Base-by-base conservation (phyloP, 2,113 vertebrate species). In the Rhegmatorhina hoffmannsi region DNA sequence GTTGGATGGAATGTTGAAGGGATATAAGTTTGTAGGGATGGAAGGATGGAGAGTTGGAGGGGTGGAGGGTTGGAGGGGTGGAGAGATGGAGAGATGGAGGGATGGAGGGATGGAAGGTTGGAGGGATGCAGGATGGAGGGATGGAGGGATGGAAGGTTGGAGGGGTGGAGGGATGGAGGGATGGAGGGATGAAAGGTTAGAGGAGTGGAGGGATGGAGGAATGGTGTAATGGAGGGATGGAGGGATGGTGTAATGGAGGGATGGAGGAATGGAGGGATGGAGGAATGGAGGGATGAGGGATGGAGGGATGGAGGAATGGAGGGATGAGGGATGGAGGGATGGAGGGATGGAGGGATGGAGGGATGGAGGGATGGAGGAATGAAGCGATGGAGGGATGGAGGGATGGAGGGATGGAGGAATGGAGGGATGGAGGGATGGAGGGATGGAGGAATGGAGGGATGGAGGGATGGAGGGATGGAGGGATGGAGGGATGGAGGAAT, bases 141-240 rank as follows among this genome's bases (percentile, higher is more conserved):
- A 31, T 43, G 70, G 9, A 20, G 6, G 13, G 4, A 4, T 29
- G 58, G 7, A 40, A 0, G 47, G 10, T 21, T 43, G 33, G 3
- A 33, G 6, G 8, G 2, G 4, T 20, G 46, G 23, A 21, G 0
- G 17, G 11, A 11, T 6, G 31, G 7, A 28, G 2, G 9, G 5
- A 3, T 23, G n/a, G 3, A 33, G 2, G 34, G 4, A 5, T 7
- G 49, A 7, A 29, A 8, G 38, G 20, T 21, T 14, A 44, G 8
- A 55, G 59, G n/a, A 4, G 3, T 6, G 29, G 8, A 29, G 31
- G 0, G 8, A 3, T 19, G 21, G 21, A 33, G 1, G 17, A 8
- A 6, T 5, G 34, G 29, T n/a, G n/a, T n/a, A n/a, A n/a, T 14
- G 13, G 40, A 40, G 11, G 40, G 13, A 40, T 40, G 40, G 40